A percentile compares a stretch with the other conserved stretches of the same genome.
These are phyloP conservation scores for Gallinago stenura DNA, from an alignment of 2,797 vertebrate species.

Conservation along the genomic window DNA sequence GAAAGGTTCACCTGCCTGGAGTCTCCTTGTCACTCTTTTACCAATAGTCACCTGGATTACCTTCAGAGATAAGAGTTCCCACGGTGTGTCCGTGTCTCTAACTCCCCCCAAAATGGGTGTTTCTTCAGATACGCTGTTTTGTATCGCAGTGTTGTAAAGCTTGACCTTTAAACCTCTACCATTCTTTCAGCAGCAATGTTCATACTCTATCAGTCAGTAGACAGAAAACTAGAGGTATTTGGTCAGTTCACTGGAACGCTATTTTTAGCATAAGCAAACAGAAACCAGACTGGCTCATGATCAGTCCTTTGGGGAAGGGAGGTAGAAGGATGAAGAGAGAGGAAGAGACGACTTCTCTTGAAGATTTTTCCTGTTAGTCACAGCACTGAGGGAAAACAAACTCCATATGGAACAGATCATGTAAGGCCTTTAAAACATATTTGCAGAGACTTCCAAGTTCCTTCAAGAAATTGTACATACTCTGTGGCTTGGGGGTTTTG, in stretches of 20 bases:
- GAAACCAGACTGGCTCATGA: conserved; percentile 44
- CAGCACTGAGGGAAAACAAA: conserved; percentile 47
- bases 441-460: background rate
- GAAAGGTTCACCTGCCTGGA: background rate
- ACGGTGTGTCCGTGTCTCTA: background rate
- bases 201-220: background rate
- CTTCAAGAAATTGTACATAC: background rate
- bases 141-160: background rate
- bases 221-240: conserved; percentile 18
- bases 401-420: conserved; percentile 67
- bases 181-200: background rate
- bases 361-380: conserved; percentile 72
- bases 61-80: background rate
- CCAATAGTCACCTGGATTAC: background rate
- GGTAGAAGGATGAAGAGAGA: conserved; percentile 39
- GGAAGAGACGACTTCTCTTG: conserved; percentile 54
- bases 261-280: conserved; percentile 57
- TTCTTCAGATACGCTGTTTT: background rate
- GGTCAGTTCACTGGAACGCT: background rate
- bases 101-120: background rate
- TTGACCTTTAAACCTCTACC: background rate
- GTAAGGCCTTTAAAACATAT: conserved; percentile 51
- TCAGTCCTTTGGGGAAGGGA: conserved; percentile 13
- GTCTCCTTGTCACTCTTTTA: background rate
- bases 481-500: background rate